These are phyloP conservation scores for Neomorphus geoffroyi DNA, from an alignment of 2,797 vertebrate genomes.

Conservation along the genomic window DNA sequence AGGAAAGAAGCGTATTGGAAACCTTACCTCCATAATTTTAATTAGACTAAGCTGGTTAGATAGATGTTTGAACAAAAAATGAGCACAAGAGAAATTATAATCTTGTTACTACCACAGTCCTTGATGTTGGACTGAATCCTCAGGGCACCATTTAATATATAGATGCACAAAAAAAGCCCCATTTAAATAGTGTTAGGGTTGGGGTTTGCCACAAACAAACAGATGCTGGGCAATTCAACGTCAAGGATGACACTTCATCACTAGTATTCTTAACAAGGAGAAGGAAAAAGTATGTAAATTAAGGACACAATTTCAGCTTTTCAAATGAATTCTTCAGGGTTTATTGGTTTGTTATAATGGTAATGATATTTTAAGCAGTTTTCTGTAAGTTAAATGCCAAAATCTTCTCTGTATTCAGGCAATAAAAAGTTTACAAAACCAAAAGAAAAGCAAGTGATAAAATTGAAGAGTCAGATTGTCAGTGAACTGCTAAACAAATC, in stretches of 20 bases:
- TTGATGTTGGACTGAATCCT: neutral
- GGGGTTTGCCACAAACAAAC: neutral
- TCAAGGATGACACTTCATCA: constrained; percentile 23
- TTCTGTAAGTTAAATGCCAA: neutral
- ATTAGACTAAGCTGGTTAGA: neutral
- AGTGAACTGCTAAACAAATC: constrained; percentile 29
- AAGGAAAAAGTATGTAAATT: constrained; percentile 2
- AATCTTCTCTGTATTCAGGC: neutral
- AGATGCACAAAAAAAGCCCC: neutral
- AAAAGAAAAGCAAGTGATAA: constrained; percentile 6
- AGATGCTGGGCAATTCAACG: constrained; percentile 28
- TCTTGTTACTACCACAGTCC: neutral
- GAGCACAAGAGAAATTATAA: neutral
- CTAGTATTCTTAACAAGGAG: neutral
- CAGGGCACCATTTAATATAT: neutral
- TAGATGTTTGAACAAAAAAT: neutral
- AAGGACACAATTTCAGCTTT: constrained; percentile 21
- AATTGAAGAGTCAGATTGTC: neutral
- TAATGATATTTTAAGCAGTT: constrained; percentile 36
- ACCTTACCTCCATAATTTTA: neutral
- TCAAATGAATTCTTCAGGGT: neutral
- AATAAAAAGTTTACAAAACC: neutral
- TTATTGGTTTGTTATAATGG: neutral
- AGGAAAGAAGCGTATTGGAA: neutral
- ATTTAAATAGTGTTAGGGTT: neutral